Percentiles rank a stretch among this genome's conserved stretches.
phyloP scores from a whole-genome alignment of 2,888 invertebrate genomes.

The Hipparchia sbordonii region DNA sequence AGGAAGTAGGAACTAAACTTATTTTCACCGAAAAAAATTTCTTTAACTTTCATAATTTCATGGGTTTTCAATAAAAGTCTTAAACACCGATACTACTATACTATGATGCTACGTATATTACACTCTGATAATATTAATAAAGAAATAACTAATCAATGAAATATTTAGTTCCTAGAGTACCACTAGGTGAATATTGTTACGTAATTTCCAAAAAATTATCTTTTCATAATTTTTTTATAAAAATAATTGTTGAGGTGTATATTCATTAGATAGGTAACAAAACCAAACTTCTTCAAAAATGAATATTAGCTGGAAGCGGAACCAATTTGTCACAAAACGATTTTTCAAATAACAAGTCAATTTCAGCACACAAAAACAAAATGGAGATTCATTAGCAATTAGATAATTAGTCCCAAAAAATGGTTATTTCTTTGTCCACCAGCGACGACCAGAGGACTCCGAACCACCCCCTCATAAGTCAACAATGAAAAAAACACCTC shows the following conservation, averaged over 20 bases:
- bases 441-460: constrained; percentile 24
- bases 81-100: not conserved
- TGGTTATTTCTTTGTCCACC: constrained; percentile 2
- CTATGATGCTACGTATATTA: too few relatives aligned
- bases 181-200: too few relatives aligned
- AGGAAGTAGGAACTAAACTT: not conserved
- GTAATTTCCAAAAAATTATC: too few relatives aligned
- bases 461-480: constrained; percentile 53
- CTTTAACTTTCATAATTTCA: not conserved
- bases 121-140: too few relatives aligned
- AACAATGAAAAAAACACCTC: constrained; percentile 70
- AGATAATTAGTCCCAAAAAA: constrained; percentile 35
- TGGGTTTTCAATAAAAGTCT: not conserved
- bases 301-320: too few relatives aligned
- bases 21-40: not conserved
- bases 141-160: too few relatives aligned
- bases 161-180: too few relatives aligned
- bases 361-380: constrained; percentile 12
- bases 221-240: too few relatives aligned
- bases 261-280: too few relatives aligned
- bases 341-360: not conserved
- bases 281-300: not conserved
- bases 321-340: not conserved
- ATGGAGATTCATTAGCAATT: constrained; percentile 22
- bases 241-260: too few relatives aligned